These are phyloP conservation scores for Rattus rattus DNA, from an alignment of 2,113 vertebrate species.

Conservation along the genomic window DNA sequence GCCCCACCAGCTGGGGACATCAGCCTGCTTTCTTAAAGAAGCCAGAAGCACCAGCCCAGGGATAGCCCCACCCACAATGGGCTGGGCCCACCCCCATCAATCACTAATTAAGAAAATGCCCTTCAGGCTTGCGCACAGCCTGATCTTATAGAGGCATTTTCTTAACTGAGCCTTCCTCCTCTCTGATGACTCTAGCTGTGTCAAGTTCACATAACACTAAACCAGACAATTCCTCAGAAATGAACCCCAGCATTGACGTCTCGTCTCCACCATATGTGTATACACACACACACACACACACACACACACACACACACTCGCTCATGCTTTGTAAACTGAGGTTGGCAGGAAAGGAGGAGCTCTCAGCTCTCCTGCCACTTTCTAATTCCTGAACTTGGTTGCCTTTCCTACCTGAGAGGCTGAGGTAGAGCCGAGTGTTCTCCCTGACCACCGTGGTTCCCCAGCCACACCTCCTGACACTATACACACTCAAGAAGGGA, in stretches of 20 bases:
- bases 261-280: background rate
- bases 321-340: background rate
- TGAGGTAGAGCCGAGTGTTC: background rate
- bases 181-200: background rate
- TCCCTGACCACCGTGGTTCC: background rate
- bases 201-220: background rate
- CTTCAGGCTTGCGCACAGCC: background rate
- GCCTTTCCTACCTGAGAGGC: background rate
- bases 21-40: background rate
- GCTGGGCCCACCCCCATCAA: background rate
- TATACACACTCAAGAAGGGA: fast-evolving
- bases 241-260: background rate
- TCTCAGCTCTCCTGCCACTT: background rate
- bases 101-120: background rate
- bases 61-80: background rate
- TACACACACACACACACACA: background rate
- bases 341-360: background rate
- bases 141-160: background rate
- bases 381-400: background rate
- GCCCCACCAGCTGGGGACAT: too few species aligned
- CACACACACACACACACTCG: background rate
- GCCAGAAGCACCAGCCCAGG: background rate
- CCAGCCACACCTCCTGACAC: background rate
- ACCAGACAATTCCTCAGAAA: background rate
- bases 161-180: background rate